Evolutionary conservation across 2,113 vertebrate genomes (phyloP).

Genomic region (Megalops atlanticus): DNA sequence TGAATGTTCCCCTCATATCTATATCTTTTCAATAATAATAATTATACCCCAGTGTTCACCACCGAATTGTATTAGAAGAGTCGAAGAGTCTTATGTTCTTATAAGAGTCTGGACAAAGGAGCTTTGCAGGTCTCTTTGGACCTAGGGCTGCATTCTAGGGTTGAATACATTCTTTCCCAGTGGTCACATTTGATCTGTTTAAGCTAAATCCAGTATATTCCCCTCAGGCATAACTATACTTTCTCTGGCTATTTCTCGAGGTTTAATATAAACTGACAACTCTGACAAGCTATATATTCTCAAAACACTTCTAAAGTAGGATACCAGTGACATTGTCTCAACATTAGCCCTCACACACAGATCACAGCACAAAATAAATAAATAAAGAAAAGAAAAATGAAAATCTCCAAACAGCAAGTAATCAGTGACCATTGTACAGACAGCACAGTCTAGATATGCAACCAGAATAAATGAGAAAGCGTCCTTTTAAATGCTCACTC

Average conservation of each 20-base stretch:
- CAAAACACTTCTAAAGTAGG: slow-evolving; percentile 26
- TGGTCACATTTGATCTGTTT: neutral
- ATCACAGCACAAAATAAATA: slow-evolving; percentile 28
- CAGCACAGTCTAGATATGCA: slow-evolving; percentile 13
- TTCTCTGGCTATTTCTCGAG: slow-evolving; percentile 12
- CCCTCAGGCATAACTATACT: neutral
- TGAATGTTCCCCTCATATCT: neutral
- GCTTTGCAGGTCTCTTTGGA: neutral
- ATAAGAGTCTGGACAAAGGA: neutral
- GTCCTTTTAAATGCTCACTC: neutral
- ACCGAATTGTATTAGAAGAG: neutral
- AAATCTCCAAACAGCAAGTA: neutral
- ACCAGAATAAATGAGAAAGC: slow-evolving; percentile 12
- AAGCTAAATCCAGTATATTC: neutral
- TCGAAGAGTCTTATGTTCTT: neutral
- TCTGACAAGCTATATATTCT: slow-evolving; percentile 23
- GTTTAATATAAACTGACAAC: slow-evolving; percentile 33
- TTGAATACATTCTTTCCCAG: neutral
- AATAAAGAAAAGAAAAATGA: neutral
- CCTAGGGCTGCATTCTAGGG: neutral
- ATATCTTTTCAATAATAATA: neutral
- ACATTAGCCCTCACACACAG: slow-evolving; percentile 16
- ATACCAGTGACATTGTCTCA: neutral
- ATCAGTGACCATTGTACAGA: slow-evolving; percentile 24
- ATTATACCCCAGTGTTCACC: neutral